Percentiles rank a stretch among this genome's conserved stretches.
These are phyloP conservation scores for Kuschelorhynchus macadamiae DNA, from an alignment of 2,888 invertebrate genomes.

Conservation along the genomic window DNA sequence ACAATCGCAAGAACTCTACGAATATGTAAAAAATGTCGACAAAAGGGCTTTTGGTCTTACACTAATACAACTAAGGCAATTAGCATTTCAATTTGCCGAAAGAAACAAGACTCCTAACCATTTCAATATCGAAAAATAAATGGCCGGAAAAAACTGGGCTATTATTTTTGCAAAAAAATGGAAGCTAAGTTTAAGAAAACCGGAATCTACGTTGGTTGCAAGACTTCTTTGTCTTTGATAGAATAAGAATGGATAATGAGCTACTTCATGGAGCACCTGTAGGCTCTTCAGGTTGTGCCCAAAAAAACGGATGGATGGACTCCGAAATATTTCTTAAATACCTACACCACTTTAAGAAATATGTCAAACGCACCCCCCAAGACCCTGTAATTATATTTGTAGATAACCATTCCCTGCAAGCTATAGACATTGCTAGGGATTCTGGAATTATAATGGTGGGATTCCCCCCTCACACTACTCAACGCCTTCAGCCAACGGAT, in stretches of 20 bases:
- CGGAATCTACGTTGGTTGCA: too few species aligned
- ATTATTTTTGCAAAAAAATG: conserved; percentile 2
- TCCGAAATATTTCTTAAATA: conserved; percentile 6
- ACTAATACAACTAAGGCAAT: conserved; percentile 1
- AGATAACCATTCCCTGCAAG: neutral
- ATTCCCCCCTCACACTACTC: conserved; percentile 1
- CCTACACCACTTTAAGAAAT: too few species aligned
- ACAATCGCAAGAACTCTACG: neutral
- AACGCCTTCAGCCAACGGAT: neutral
- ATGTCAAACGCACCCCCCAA: neutral
- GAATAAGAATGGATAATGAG: conserved; percentile 8
- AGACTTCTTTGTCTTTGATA: conserved; percentile 4
- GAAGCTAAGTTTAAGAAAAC: too few species aligned
- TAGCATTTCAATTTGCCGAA: conserved; percentile 1
- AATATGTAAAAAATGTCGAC: conserved; percentile 10
- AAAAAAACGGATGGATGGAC: conserved; percentile 15
- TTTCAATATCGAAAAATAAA: neutral
- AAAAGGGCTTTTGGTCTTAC: conserved; percentile 7
- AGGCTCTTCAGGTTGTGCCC: conserved; percentile 1
- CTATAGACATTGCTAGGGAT: neutral
- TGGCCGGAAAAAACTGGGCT: neutral
- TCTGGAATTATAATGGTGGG: conserved; percentile 12
- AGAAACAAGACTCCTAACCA: neutral
- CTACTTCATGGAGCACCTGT: conserved; percentile 11
- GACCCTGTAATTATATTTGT: neutral